These are phyloP conservation scores for Xestobium rufovillosum DNA, from an alignment of 2,888 invertebrate species.

Conservation along the genomic window DNA sequence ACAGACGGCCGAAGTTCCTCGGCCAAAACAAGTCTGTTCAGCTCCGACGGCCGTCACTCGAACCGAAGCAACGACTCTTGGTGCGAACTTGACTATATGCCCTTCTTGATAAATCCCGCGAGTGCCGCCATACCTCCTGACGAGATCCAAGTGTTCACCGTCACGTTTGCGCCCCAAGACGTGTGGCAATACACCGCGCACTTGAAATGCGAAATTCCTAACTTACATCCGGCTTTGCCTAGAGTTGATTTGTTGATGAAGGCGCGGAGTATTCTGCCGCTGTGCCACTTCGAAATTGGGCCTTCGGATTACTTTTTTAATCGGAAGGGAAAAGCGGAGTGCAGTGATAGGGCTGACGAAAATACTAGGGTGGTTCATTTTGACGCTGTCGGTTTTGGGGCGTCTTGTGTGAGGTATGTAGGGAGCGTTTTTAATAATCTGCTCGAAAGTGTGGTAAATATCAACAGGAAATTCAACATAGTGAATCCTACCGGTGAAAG, in stretches of 20 bases:
- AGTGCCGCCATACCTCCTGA: conserved; percentile 44
- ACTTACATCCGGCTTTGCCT: conserved; percentile 42
- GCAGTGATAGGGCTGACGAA: conserved; percentile 35
- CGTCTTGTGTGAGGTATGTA: conserved; percentile 29
- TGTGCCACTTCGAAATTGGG: conserved; percentile 62
- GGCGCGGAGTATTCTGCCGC: conserved; percentile 58
- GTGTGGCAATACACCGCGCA: conserved; percentile 49
- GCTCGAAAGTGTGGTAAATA: too few relatives aligned
- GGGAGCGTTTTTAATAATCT: too few relatives aligned
- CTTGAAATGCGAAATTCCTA: conserved; percentile 49
- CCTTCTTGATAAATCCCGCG: conserved; percentile 48
- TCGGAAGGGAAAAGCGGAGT: conserved; percentile 41
- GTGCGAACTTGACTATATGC: conserved; percentile 35
- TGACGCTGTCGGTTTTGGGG: conserved; percentile 55
- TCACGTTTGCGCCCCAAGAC: conserved; percentile 51
- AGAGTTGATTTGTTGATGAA: conserved; percentile 40
- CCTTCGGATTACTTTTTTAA: conserved; percentile 55
- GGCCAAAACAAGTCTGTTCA: conserved; percentile 25
- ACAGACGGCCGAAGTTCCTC: too few relatives aligned
- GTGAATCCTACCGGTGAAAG: conserved; percentile 58
- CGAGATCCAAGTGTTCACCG: conserved; percentile 40
- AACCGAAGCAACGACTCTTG: conserved; percentile 21
- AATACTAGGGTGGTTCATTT: conserved; percentile 53
- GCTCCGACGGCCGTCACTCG: conserved; percentile 17
- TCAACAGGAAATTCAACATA: conserved; percentile 53